Evolutionary conservation across 2,113 vertebrate species (phyloP).

Genomic region (Clarias gariepinus): DNA sequence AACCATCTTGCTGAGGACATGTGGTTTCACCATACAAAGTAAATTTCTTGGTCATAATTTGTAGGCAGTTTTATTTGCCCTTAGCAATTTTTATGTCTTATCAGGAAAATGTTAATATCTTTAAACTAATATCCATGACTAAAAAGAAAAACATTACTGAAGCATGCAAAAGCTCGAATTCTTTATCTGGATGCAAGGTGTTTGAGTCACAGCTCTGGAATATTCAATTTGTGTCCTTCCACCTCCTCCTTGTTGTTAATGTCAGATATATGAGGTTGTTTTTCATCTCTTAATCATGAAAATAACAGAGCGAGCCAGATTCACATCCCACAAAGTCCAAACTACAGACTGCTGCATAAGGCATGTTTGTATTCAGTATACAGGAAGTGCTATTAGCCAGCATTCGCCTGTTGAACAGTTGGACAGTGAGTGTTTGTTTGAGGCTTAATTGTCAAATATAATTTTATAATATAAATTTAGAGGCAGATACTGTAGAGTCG

Average conservation of each 20-base stretch:
- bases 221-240: slow-evolving; percentile 30
- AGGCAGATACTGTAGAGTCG: neutral
- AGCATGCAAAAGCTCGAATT: neutral
- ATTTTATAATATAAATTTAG: neutral
- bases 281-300: slow-evolving; percentile 44
- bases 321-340: slow-evolving; percentile 6
- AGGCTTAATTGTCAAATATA: neutral
- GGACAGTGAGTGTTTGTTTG: neutral
- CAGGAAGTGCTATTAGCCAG: slow-evolving; percentile 1
- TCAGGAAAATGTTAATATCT: neutral
- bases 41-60: neutral
- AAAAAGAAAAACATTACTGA: neutral
- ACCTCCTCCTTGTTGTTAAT: slow-evolving; percentile 44
- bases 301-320: slow-evolving; percentile 27
- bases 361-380: neutral
- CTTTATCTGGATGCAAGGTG: slow-evolving; percentile 13
- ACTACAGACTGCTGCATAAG: neutral
- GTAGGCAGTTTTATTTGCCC: neutral
- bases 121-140: neutral
- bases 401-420: neutral
- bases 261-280: slow-evolving; percentile 42
- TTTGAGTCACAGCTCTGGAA: slow-evolving; percentile 42
- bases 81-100: neutral
- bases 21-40: neutral
- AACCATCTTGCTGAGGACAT: neutral